phyloP scores from a whole-genome alignment of 2,888 invertebrate genomes.

The Stenchaetothrips biformis region DNA sequence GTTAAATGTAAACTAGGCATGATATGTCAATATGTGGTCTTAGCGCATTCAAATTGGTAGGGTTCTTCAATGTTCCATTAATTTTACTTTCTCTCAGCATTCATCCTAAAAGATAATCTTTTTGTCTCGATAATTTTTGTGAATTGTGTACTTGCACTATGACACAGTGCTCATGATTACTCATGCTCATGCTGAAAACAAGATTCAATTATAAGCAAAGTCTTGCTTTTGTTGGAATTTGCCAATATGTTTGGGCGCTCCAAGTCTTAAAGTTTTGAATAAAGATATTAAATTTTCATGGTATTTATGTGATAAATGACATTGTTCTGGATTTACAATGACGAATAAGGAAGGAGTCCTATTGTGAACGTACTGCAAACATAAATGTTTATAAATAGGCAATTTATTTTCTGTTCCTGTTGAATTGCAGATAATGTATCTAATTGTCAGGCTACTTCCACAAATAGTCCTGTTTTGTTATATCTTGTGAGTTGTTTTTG shows the following conservation, averaged over 20 bases:
- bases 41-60: too few species aligned
- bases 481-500: background rate
- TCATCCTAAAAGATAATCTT: background rate
- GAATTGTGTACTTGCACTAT: background rate
- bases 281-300: background rate
- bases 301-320: background rate
- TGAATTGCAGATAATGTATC: background rate
- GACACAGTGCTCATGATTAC: too few species aligned
- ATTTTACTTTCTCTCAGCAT: background rate
- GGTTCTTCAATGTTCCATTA: background rate
- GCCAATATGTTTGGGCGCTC: too few species aligned
- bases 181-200: too few species aligned
- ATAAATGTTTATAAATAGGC: background rate
- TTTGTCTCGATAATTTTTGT: background rate
- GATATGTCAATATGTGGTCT: too few species aligned
- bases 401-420: conserved; percentile 24
- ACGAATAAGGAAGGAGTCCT: background rate
- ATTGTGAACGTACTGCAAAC: background rate
- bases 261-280: too few species aligned
- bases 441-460: conserved; percentile 11
- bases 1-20: too few species aligned
- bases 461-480: background rate
- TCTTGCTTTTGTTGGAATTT: too few species aligned
- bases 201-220: too few species aligned
- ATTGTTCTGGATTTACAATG: background rate